Evolutionary conservation across 1,140 invertebrate genomes (phyloP).

Genomic region (Anagrus nilaparvatae): DNA sequence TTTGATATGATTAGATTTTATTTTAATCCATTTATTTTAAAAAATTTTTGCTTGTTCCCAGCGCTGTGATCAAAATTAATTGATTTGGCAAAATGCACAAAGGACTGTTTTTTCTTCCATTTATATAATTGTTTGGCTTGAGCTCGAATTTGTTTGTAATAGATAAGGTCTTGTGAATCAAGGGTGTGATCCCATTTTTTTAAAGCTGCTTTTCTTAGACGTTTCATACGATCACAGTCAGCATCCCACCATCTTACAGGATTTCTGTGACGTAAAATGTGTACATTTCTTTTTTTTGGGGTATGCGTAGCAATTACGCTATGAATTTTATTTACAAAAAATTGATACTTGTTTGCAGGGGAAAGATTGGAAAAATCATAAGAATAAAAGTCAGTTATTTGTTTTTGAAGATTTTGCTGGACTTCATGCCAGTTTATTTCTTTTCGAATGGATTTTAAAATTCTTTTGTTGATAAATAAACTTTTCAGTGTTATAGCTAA

Average conservation of each 20-base stretch:
- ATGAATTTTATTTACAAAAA: conserved; percentile 8
- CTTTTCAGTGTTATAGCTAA: conserved; percentile 15
- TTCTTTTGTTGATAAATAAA: conserved; percentile 7
- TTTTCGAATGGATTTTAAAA: conserved; percentile 8
- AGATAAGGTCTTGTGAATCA: neutral
- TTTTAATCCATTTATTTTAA: conserved; percentile 3
- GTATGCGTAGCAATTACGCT: conserved; percentile 12
- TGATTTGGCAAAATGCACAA: neutral
- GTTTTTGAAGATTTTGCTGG: too few relatives aligned
- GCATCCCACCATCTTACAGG: conserved; percentile 6
- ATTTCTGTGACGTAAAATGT: neutral
- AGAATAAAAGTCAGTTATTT: too few relatives aligned
- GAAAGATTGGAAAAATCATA: too few relatives aligned
- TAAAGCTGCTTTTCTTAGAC: neutral
- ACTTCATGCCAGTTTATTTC: conserved; percentile 7
- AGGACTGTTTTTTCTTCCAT: conserved; percentile 2
- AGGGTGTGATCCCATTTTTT: conserved; percentile 3
- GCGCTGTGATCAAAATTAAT: neutral
- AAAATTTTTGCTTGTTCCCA: conserved; percentile 12
- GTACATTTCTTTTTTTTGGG: conserved; percentile 1
- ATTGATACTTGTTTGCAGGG: too few relatives aligned
- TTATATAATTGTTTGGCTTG: neutral
- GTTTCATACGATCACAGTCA: conserved; percentile 8
- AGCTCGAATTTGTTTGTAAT: conserved; percentile 1
- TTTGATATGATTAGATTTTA: neutral